A percentile compares a stretch with the other conserved stretches of the same genome.
Conservation (phyloP, 2,797 vertebrate species). For the Silurus aristotelis region DNA sequence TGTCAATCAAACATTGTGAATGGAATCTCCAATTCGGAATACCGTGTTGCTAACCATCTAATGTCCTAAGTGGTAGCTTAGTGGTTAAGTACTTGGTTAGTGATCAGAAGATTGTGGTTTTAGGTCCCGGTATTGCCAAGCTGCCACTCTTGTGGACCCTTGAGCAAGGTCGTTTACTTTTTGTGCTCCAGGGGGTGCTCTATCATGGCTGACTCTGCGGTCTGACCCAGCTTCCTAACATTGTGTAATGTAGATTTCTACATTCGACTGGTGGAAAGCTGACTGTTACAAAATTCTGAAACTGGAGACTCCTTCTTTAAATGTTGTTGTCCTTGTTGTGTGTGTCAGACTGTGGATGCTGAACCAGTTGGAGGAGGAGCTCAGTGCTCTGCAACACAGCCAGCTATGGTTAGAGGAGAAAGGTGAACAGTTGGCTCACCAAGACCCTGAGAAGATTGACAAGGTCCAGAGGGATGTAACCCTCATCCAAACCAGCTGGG, state of each 20-base stretch:
- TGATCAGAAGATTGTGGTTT: too few species aligned
- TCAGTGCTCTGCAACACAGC: slow-evolving; percentile 89
- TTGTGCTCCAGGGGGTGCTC: too few species aligned
- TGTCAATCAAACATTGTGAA: not conserved
- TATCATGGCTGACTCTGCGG: too few species aligned
- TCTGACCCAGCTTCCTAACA: too few species aligned
- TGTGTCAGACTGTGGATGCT: slow-evolving; percentile 83
- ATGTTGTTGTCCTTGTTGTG: not conserved
- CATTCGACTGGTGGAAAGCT: not conserved
- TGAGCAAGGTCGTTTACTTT: too few species aligned
- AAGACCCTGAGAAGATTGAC: slow-evolving; percentile 81
- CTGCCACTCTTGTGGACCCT: too few species aligned
- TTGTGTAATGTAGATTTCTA: too few species aligned
- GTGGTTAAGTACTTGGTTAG: too few species aligned
- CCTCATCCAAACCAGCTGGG: slow-evolving; percentile 81
- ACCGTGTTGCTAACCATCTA: too few species aligned
- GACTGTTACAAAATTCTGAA: not conserved
- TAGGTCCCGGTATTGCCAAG: too few species aligned
- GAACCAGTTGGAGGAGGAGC: slow-evolving; percentile 90
- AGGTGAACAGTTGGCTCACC: slow-evolving; percentile 87
- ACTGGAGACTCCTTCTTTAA: not conserved
- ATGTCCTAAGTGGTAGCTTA: too few species aligned
- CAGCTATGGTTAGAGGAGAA: slow-evolving; percentile 89
- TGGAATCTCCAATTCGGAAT: not conserved
- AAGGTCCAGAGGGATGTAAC: slow-evolving; percentile 82